These are phyloP conservation scores for Allygus modestus DNA, from an alignment of 2,888 invertebrate species.

Conservation along the genomic window DNA sequence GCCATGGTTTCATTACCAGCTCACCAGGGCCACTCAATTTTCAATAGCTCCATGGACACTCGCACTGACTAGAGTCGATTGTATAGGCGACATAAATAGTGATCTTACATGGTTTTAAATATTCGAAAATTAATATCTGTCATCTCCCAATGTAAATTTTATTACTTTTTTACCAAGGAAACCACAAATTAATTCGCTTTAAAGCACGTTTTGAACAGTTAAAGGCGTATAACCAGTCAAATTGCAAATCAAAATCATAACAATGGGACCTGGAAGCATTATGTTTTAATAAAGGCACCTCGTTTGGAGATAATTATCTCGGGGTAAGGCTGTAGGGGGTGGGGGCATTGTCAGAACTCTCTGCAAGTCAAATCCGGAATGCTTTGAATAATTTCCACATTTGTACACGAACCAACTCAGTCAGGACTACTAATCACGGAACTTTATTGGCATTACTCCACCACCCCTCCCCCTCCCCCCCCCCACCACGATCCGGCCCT, in stretches of 20 bases:
- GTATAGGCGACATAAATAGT: too few relatives aligned
- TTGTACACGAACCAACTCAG: conserved; percentile 39
- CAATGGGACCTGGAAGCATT: conserved; percentile 43
- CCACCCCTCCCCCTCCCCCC: background rate
- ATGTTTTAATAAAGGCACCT: conserved; percentile 51
- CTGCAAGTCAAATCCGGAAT: conserved; percentile 37
- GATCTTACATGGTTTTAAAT: too few relatives aligned
- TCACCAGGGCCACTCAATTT: too few relatives aligned
- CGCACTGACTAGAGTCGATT: too few relatives aligned
- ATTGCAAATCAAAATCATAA: conserved; percentile 9
- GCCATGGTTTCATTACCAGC: too few relatives aligned
- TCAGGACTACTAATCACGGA: conserved; percentile 33
- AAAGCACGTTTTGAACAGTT: too few relatives aligned
- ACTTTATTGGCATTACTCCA: conserved; percentile 36
- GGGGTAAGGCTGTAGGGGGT: background rate
- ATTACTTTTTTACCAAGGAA: too few relatives aligned
- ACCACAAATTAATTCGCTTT: too few relatives aligned
- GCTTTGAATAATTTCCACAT: conserved; percentile 51
- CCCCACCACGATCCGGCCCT: background rate
- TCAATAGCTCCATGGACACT: too few relatives aligned
- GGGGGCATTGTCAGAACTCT: conserved; percentile 44
- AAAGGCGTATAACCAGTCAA: background rate
- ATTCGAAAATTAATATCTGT: too few relatives aligned
- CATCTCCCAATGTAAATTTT: too few relatives aligned
- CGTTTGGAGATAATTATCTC: conserved; percentile 38